Evolutionary conservation across 2,113 vertebrate genomes (phyloP), one percentile per base, ranked within the genome.

Genomic region (Furnarius figulus): DNA sequence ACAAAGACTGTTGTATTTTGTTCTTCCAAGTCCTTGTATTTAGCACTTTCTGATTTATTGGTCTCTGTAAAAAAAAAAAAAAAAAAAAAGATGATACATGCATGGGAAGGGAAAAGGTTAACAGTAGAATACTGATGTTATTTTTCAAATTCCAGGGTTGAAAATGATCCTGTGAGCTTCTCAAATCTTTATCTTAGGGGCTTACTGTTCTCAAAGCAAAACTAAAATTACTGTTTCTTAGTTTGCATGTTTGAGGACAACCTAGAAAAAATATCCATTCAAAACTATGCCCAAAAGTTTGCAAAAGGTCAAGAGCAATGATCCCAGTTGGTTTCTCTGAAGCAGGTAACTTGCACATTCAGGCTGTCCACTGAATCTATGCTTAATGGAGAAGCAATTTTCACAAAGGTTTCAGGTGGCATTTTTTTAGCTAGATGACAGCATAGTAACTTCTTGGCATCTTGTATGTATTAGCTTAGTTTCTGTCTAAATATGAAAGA

Each of bases 1-100:
- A 97, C 93, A 90, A 82, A 91, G 68, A 18, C 9, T 78, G 31
- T 20, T 52, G 63, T 53, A 37, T 87, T 93, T 94, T 92, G 24
- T 91, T 95, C 42, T 87, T 58, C 18, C 22, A 40, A 40, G 24
- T 33, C 2, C 4, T 44, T 66, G 2, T 14, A 28, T 70, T 79
- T 47, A 44, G 33, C 42, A 17, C 3, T 35, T 49, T 33, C n/a
- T 82, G 5, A 17, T 80, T 75, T 56, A 56, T 11, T 61, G 31
- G 12, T 27, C 24, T 52, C 50, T 71, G 2, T 22, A 10, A 40
- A 40, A 40, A 40, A 40, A 40, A 47, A 40, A 40, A 40, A 40
- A 47, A 49, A 46, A 68, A 35, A 35, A 68, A 62, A 40, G 9
- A 14, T 28, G 28, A 10, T 76, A 39, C 16, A n/a, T 12, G 8